Conservation (phyloP, 2,797 vertebrate genomes). For the Brotula barbata region DNA sequence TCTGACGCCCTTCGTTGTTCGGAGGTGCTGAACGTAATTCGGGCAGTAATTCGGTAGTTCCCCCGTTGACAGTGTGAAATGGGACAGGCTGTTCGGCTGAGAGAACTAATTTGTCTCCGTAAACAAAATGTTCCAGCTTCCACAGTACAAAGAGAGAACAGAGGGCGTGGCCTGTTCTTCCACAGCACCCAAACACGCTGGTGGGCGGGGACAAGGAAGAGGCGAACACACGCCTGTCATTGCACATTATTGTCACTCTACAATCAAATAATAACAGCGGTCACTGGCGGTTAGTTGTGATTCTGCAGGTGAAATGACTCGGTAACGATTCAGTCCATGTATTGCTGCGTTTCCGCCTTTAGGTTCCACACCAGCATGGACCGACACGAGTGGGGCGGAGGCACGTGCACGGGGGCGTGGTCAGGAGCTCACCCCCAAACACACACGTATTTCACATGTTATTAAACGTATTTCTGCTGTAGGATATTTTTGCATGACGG, state of each 20-base stretch:
- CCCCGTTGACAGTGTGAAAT: not conserved
- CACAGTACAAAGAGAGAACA: constrained; percentile 38
- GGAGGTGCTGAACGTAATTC: constrained; percentile 2
- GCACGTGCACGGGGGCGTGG: constrained; percentile 46
- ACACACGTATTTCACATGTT: too few species aligned
- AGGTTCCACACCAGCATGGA: constrained; percentile 1
- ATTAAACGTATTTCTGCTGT: too few species aligned
- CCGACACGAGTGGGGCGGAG: not conserved
- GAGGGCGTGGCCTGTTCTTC: constrained; percentile 42
- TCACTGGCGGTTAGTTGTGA: too few species aligned
- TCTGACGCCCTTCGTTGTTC: constrained; percentile 21
- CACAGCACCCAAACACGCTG: constrained; percentile 7
- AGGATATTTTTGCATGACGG: too few species aligned
- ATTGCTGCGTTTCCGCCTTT: too few species aligned
- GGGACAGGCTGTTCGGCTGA: constrained; percentile 1
- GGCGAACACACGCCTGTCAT: not conserved
- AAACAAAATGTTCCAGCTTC: constrained; percentile 70
- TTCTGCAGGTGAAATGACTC: fast-evolving
- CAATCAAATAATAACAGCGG: too few species aligned
- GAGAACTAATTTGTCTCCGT: constrained; percentile 29
- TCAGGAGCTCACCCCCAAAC: not conserved
- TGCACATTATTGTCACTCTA: too few species aligned
- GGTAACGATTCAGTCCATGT: fast-evolving
- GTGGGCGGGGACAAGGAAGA: constrained; percentile 42
- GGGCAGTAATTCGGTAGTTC: not conserved